Percentiles rank a stretch among this genome's conserved stretches.
These are phyloP conservation scores for Drosophila kurseongensis DNA, from an alignment of 1,140 invertebrate species.

Conservation along the genomic window DNA sequence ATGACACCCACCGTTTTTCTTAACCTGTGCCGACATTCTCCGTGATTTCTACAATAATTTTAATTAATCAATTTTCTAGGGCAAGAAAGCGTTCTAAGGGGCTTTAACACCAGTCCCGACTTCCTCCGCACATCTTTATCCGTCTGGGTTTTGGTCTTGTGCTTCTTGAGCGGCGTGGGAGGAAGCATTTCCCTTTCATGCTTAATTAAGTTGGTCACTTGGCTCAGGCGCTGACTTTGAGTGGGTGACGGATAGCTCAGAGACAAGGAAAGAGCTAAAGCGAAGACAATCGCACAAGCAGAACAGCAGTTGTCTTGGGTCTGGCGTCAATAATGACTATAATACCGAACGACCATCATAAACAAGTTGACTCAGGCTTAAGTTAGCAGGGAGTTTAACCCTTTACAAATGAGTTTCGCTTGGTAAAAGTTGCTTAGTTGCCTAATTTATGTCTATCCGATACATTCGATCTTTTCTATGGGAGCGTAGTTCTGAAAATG, in stretches of 20 bases:
- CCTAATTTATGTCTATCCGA: no score
- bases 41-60: conserved; percentile 55
- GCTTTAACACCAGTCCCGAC: conserved; percentile 26
- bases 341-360: conserved; percentile 49
- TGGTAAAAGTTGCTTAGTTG: neutral
- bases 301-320: conserved; percentile 20
- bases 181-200: conserved; percentile 76
- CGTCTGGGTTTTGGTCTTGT: conserved; percentile 39
- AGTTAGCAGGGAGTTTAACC: conserved; percentile 13
- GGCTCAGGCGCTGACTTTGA: conserved; percentile 70
- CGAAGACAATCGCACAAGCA: conserved; percentile 12
- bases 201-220: conserved; percentile 81
- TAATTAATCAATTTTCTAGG: conserved; percentile 73
- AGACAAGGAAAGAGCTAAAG: conserved; percentile 9
- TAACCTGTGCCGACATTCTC: conserved; percentile 5
- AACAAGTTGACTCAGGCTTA: conserved; percentile 11
- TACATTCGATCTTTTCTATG: no score
- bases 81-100: conserved; percentile 55
- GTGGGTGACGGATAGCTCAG: conserved; percentile 64
- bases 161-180: conserved; percentile 48
- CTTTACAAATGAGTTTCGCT: neutral
- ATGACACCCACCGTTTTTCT: conserved; percentile 19
- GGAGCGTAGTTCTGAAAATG: no score
- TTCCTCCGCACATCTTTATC: conserved; percentile 7
- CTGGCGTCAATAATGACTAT: conserved; percentile 55